Evolutionary conservation across 2,888 invertebrate species (phyloP), one percentile per base, ranked within the genome.

Genomic region (Noctuana brunneofusca): DNA sequence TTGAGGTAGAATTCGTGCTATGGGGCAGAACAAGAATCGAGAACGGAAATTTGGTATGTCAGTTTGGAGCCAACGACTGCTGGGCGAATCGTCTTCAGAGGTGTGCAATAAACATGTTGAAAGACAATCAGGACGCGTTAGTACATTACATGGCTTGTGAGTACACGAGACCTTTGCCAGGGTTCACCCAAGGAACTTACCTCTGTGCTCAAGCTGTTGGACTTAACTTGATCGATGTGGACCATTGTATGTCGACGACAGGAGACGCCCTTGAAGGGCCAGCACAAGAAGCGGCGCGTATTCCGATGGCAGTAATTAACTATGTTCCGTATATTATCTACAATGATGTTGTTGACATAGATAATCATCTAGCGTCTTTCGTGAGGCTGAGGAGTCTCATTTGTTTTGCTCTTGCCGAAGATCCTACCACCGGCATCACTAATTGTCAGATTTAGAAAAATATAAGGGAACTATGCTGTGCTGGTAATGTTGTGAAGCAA

Each of bases 1-100:
- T 91, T 59, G 83, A 89, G 8, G 58, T 91, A 0, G 83, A 89
- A 66, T 89, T 87, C 53, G 75, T 91, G 0, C 84, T 89, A 0
- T 92, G 91, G 92, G 92, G 90, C 16, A 83, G 85, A 58, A 83
- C 87, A 0, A 71, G 82, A 46, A 69, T 73, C 9, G 63, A 58
- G 0, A 70, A 84, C 24, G 84, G 80, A 2, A 67, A 58, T 1
- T 65, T 86, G 9, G 66, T 58, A 1, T 92, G 92, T 58, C 84
- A 85, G 57, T 87, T 86, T 30, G 77, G 77, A 2, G 64, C 5
- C 0, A 69, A 70, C 35, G 90, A 90, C 64, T 92, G 91, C 68
- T 87, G 80, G 79, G 89, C 89, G 0, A 92, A 92, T 57, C 80
- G 86, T 11, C 67, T 86, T 0, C 87, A 92, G 11, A 78, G 90